Base-by-base conservation (phyloP, 2,888 invertebrate genomes). In the Parasteatoda lunata region DNA sequence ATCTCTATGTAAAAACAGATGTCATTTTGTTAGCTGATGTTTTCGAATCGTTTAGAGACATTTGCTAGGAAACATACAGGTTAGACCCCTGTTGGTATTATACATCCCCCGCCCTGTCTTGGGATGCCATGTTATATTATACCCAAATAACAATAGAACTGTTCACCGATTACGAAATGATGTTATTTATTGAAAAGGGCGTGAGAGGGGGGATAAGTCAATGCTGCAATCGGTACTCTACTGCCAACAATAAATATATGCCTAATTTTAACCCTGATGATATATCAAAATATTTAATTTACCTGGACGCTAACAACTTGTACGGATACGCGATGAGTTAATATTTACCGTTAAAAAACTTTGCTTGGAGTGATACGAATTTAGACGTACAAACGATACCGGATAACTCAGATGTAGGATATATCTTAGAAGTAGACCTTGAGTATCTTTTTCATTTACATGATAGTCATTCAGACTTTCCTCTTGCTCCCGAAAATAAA, bases 21-120 rank as follows among this genome's bases (percentile, higher is more conserved):
- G 90, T 90, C 0, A 84, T 90, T 11, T 85, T 90, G 13, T 89
- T 91, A 47, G 90, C 90, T 59, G 90, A 91, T 90, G 90, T 91
- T 47, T 91, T 91, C 89, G 90, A 91, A 83, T 89, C 80, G 9
- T 91, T 91, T 84, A 87, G 91, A 88, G 85, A 89, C 30, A 80
- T 90, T 54, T 89, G 90, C 88, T 65, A 89, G 3, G 13, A 88
- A 49, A 82, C 88, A 47, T 91, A 91, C 81, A 81, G 89, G 69
- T 82, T 91, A 64, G 90, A 91, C 83, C 90, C 90, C 9, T 15
- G n/a, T 11, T 68, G 68, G 48, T 91, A 90, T 82, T 90, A 84
- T 72, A 90, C 90, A 8, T 78, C 84, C 68, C 91, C 91, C 5
- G 90, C 90, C 9, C 84, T 91, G 52, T 89, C 90, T 52, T 91